Base-by-base conservation (phyloP, 2,113 vertebrate genomes). In the Tapirus terrestris region DNA sequence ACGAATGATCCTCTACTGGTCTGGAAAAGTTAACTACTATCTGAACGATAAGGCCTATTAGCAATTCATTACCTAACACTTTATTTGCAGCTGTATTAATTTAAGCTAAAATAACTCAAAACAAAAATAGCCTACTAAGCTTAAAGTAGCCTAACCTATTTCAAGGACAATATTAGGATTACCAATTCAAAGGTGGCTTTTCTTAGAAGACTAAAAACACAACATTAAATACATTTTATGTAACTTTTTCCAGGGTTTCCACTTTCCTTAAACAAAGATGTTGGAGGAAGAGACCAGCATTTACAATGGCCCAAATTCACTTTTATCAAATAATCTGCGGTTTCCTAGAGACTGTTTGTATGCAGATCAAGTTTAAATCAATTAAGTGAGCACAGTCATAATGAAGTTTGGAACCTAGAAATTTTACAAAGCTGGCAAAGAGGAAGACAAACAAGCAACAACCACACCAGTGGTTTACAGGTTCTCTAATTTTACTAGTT, bases 21-120 rank as follows among this genome's bases (percentile, higher is more conserved):
- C 73, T 97, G 67, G 75, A 89, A 94, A 96, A 91, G 68, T 81
- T 68, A 93, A 82, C 29, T 89, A 48, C 31, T 73, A 5, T 45
- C 72, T 85, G 65, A 94, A 77, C 67, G 72, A 48, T 13, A 96
- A 85, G 53, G 67, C 8, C 63, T 60, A 53, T 80, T 94, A 86
- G 81, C 75, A 94, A 72, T 43, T 91, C 63, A 89, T 89, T 83
- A 90, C 14, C 39, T 33, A 79, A 60, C 70, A 65, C 3, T 94
- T 96, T 73, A 89, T 75, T 85, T 97, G 77, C 21, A 94, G 72
- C 48, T 92, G 8, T 86, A 75, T 87, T 89, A 94, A 93, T 76
- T 97, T 94, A 92, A 91, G 61, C 60, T 94, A 88, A 96, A 96
- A 29, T 76, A 91, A 89, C 48, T 79, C 56, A 92, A 89, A 77